These are phyloP conservation scores for Alsophila aescularia DNA, from an alignment of 2,888 invertebrate genomes.

Conservation along the genomic window DNA sequence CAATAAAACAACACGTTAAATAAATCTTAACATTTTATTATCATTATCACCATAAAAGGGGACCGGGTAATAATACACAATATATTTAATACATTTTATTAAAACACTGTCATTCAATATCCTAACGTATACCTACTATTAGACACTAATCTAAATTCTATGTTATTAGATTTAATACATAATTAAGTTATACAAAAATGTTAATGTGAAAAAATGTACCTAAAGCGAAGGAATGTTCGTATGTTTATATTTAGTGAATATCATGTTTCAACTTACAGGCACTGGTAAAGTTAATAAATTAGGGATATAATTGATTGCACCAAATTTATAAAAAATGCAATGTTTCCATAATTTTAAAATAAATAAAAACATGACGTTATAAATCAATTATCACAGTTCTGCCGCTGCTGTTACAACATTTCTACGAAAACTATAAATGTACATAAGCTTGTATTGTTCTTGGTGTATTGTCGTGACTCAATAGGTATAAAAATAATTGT, in stretches of 20 bases:
- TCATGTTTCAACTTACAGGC: slow-evolving; percentile 77
- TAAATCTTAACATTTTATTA: slow-evolving; percentile 64
- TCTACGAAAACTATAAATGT: slow-evolving; percentile 40
- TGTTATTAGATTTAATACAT: slow-evolving; percentile 52
- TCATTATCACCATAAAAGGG: slow-evolving; percentile 46
- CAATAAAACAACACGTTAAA: slow-evolving; percentile 72
- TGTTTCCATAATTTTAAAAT: slow-evolving; percentile 25
- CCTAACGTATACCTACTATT: slow-evolving; percentile 45
- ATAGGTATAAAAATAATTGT: slow-evolving; percentile 46
- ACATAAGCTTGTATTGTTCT: slow-evolving; percentile 44
- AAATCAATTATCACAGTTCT: slow-evolving; percentile 75
- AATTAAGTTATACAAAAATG: slow-evolving; percentile 52
- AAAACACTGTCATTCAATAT: slow-evolving; percentile 42
- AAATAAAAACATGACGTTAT: slow-evolving; percentile 43
- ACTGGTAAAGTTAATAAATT: slow-evolving; percentile 64
- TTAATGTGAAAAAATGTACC: slow-evolving; percentile 50
- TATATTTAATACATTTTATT: slow-evolving; percentile 60
- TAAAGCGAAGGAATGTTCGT: slow-evolving; percentile 58
- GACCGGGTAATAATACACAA: slow-evolving; percentile 51
- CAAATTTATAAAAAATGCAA: slow-evolving; percentile 31
- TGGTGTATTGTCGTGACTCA: slow-evolving; percentile 65
- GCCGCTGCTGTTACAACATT: slow-evolving; percentile 45
- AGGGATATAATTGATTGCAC: slow-evolving; percentile 29
- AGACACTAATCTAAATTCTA: slow-evolving; percentile 53
- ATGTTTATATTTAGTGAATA: slow-evolving; percentile 67